These are phyloP conservation scores for Hafferia zeledoni DNA, from an alignment of 2,797 vertebrate species.

Conservation along the genomic window DNA sequence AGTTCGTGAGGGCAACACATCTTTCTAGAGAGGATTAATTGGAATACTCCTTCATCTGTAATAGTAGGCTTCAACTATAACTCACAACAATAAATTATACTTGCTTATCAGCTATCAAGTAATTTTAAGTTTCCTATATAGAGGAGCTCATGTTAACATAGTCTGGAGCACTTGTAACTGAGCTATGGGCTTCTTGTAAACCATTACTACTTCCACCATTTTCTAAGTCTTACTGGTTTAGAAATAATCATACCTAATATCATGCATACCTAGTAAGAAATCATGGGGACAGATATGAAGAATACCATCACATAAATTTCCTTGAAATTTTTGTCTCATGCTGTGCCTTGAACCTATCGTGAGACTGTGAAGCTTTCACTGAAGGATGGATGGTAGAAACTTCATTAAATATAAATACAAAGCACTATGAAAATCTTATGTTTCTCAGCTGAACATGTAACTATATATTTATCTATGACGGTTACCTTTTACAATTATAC, in stretches of 20 bases:
- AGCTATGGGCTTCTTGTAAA: not conserved
- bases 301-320: not conserved
- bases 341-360: not conserved
- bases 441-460: not conserved
- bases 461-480: not conserved
- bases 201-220: not conserved
- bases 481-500: not conserved
- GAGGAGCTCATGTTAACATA: not conserved
- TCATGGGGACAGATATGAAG: not conserved
- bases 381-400: not conserved
- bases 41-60: not conserved
- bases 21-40: not conserved
- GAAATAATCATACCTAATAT: not conserved
- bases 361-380: not conserved
- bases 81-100: not conserved
- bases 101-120: not conserved
- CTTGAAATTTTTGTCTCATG: not conserved
- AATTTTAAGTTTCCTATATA: not conserved
- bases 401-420: not conserved
- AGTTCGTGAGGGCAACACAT: not conserved
- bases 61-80: not conserved
- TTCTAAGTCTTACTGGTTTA: not conserved
- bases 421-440: not conserved
- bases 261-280: not conserved
- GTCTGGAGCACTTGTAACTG: not conserved